Conservation (phyloP, 2,113 vertebrate species). For the Gymnarchus niloticus region DNA sequence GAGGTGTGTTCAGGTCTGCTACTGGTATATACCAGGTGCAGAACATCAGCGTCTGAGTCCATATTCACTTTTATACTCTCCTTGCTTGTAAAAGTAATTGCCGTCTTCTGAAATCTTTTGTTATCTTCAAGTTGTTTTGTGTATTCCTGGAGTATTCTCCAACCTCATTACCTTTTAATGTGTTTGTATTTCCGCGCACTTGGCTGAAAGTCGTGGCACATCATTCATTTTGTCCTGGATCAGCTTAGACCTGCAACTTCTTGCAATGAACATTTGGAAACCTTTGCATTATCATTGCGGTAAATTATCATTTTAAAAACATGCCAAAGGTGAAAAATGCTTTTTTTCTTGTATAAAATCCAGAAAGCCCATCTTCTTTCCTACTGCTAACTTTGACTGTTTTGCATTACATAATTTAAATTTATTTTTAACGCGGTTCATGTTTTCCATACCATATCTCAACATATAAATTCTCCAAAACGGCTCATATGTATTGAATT, state of each 20-base stretch:
- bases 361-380: neutral
- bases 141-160: neutral
- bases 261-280: neutral
- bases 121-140: neutral
- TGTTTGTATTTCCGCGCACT: neutral
- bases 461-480: neutral
- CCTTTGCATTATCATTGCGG: neutral
- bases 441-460: neutral
- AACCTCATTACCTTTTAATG: neutral
- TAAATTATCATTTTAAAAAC: conserved; percentile 1
- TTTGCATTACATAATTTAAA: neutral
- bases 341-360: neutral
- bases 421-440: neutral
- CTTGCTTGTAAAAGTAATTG: neutral
- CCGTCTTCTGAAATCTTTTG: neutral
- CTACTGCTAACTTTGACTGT: neutral
- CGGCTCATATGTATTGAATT: neutral
- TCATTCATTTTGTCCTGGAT: neutral
- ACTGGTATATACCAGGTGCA: neutral
- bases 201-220: neutral
- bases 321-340: neutral
- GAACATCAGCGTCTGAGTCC: neutral
- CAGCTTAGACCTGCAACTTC: neutral
- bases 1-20: neutral
- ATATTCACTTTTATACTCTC: neutral